Evolutionary conservation across 2,797 vertebrate genomes (phyloP).

Genomic region (Crax fasciolata): DNA sequence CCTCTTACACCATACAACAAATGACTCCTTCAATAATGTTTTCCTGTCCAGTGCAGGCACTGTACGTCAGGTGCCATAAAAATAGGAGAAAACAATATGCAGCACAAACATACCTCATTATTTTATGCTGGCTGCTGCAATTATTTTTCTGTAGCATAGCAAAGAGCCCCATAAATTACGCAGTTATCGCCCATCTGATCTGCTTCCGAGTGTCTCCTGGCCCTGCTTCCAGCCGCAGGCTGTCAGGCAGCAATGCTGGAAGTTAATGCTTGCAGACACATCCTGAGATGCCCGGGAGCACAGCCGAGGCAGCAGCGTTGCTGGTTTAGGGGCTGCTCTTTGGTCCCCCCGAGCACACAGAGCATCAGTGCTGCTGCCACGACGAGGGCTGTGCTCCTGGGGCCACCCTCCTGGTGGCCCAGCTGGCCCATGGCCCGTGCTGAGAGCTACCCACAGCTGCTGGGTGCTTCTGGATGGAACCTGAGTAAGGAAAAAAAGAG

Average conservation of each 20-base stretch:
- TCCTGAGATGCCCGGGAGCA: constrained; percentile 42
- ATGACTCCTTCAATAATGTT: neutral
- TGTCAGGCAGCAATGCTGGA: constrained; percentile 18
- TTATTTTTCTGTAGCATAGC: neutral
- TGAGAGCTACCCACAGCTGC: neutral
- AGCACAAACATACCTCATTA: constrained; percentile 36
- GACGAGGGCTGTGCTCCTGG: neutral
- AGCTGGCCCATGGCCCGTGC: neutral
- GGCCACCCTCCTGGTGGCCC: neutral
- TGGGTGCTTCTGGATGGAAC: neutral
- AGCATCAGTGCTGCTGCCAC: neutral
- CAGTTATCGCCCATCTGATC: constrained; percentile 37
- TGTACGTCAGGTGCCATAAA: constrained; percentile 29
- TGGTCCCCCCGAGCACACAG: neutral
- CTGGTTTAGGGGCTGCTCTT: neutral
- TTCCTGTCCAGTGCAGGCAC: neutral
- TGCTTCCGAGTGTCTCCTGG: neutral
- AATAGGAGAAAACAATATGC: neutral
- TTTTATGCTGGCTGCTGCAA: constrained; percentile 30
- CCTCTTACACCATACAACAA: neutral
- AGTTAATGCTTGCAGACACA: constrained; percentile 33
- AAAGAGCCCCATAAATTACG: constrained; percentile 43
- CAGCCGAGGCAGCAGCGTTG: neutral
- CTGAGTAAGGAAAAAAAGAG: too few relatives aligned
- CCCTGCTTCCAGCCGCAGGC: constrained; percentile 8